Base-by-base conservation (phyloP, 2,797 vertebrate species). In the Sandelia bainsii region DNA sequence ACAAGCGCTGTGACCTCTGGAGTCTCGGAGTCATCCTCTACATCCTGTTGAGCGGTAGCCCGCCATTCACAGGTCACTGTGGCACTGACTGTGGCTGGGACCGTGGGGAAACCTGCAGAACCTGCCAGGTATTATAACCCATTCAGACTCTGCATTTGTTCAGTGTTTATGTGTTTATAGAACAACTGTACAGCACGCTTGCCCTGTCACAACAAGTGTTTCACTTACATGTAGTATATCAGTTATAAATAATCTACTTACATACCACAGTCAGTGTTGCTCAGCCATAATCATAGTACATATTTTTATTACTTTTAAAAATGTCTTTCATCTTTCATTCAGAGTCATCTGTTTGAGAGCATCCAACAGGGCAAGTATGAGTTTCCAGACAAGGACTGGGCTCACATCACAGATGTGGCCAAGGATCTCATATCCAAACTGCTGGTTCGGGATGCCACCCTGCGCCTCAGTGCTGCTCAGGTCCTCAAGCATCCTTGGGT, bases 281-380 rank as follows among this genome's bases (percentile, higher is more conserved):
- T 40, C 56, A 75, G 9, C 50, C 17, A 19, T 52, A 37, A 12
- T 8, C 2, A 12, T 14, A 48, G 39, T 42, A n/a, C 8, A 42
- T 25, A 16, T 46, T 39, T 23, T 7, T 60, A 5, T 32, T 46
- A 23, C 45, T 27, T 44, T 56, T 17, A 25, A 32, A 32, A 32
- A 32, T 8, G 5, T 32, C 29, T 32, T 20, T 23, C 1, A 42
- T 75, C 6, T 76, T 10, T 82, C 57, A n/a, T n/a, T 50, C 87
- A 99, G 98, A 97, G 95, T 80, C 96, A 96, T 93, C 92, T 99
- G 59, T 99, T 99, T 9, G 97, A 98, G 77, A 98, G 97, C 85
- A 99, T 99, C 90, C 98, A 99, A 88, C 96, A 97, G 58, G 98
- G 98, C n/a, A 97, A 98, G 75, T 99, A 98, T 0, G 97, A 99